phyloP scores from a whole-genome alignment of 53 echinoderm and acorn worm species.

The Stichopus horrens region DNA sequence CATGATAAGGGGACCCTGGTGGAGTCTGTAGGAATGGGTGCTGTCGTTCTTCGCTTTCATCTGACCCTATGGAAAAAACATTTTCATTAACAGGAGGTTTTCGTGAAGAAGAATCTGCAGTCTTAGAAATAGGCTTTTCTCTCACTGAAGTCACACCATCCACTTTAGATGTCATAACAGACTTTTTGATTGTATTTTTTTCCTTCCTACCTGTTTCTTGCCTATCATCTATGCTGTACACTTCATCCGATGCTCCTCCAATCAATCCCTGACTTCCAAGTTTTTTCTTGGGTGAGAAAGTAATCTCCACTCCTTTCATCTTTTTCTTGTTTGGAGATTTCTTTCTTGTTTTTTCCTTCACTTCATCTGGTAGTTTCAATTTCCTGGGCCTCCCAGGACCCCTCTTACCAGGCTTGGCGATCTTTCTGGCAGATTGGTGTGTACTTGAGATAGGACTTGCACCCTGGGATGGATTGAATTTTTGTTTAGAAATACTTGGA shows the following conservation, averaged over 20 bases:
- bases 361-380: conserved; percentile 7
- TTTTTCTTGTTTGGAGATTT: not conserved
- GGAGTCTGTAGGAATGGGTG: conserved; percentile 18
- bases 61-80: not conserved
- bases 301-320: conserved; percentile 9
- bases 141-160: not conserved
- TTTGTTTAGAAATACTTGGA: not conserved
- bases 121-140: not conserved
- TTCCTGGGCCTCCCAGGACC: conserved; percentile 20
- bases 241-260: no score
- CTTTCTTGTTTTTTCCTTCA: not conserved
- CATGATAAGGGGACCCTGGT: conserved; percentile 21
- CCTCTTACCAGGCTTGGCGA: not conserved
- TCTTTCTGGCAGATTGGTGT: not conserved
- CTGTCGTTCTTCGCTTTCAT: not conserved
- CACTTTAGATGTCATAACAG: not conserved
- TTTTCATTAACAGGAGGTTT: not conserved
- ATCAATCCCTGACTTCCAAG: not conserved
- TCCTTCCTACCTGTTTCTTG: not conserved
- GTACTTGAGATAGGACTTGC: not conserved
- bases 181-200: not conserved
- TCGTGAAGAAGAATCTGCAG: not conserved
- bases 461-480: not conserved
- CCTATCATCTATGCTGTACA: no score
- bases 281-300: not conserved